phyloP scores from a whole-genome alignment of 2,888 invertebrate genomes.

The Aromia moschata region DNA sequence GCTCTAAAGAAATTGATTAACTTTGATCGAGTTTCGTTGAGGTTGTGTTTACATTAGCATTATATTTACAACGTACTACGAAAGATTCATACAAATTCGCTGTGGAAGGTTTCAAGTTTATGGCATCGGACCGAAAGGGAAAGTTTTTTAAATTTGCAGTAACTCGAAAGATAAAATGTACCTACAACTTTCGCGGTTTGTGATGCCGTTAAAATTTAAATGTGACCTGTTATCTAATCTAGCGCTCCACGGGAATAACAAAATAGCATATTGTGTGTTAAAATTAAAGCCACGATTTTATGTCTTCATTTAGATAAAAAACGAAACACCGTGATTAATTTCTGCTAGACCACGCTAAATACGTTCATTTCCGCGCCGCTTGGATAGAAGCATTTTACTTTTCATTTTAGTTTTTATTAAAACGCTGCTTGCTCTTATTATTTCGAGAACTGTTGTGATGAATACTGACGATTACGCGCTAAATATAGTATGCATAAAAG shows the following conservation, averaged over 20 bases:
- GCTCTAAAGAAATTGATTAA: no score
- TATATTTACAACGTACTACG: background rate
- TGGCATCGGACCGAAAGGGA: background rate
- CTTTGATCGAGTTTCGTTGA: background rate
- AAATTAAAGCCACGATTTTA: background rate
- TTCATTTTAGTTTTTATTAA: background rate
- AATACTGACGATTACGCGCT: background rate
- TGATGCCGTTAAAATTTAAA: background rate
- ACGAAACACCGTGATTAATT: background rate
- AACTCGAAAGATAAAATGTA: background rate
- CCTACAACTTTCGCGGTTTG: background rate
- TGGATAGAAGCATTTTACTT: background rate
- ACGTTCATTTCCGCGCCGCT: background rate
- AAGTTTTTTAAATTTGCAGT: background rate
- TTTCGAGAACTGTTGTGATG: background rate
- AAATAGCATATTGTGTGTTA: background rate
- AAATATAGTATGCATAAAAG: no score
- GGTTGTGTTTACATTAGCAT: background rate
- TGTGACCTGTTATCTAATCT: background rate
- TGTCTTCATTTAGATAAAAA: background rate
- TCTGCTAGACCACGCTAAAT: background rate
- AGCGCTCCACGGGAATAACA: background rate
- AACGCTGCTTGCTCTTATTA: background rate
- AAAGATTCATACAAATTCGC: background rate
- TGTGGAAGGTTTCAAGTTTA: background rate